Evolutionary conservation across 2,113 vertebrate species (phyloP).

Genomic region (Rhodinocichla rosea): DNA sequence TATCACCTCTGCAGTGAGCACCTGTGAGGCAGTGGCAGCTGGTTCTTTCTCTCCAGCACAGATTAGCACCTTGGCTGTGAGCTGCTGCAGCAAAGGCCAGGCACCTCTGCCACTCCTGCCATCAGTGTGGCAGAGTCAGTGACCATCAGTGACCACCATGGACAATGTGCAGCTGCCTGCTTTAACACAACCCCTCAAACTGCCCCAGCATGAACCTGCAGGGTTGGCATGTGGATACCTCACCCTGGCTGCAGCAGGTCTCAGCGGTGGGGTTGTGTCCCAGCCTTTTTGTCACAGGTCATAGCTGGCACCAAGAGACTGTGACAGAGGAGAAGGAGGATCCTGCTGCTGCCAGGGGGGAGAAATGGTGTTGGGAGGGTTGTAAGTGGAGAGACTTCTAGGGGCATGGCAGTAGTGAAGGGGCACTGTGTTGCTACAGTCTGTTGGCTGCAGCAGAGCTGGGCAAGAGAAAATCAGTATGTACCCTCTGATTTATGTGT

Average conservation of each 20-base stretch:
- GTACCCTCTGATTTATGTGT: background rate
- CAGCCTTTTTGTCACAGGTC: background rate
- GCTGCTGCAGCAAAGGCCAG: background rate
- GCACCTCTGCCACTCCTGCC: background rate
- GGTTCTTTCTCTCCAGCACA: background rate
- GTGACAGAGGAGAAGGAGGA: background rate
- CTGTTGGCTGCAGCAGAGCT: background rate
- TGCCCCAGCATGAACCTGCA: background rate
- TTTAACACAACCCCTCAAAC: background rate
- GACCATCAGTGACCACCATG: fast-evolving
- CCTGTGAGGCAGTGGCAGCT: background rate
- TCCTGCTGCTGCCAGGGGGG: background rate
- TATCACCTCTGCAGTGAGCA: background rate
- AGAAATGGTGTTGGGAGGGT: fast-evolving
- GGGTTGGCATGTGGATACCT: background rate
- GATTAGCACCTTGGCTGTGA: background rate
- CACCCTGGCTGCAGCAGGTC: background rate
- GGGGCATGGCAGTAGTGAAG: background rate
- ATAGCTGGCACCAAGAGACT: background rate
- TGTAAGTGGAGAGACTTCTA: background rate
- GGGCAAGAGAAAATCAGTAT: fast-evolving
- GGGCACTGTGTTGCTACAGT: background rate
- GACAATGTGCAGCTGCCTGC: background rate
- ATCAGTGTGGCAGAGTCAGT: fast-evolving
- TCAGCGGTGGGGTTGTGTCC: background rate